Evolutionary conservation across 2,797 vertebrate genomes (phyloP), one percentile per base, ranked within the genome.

Genomic region (Danio tinwini): DNA sequence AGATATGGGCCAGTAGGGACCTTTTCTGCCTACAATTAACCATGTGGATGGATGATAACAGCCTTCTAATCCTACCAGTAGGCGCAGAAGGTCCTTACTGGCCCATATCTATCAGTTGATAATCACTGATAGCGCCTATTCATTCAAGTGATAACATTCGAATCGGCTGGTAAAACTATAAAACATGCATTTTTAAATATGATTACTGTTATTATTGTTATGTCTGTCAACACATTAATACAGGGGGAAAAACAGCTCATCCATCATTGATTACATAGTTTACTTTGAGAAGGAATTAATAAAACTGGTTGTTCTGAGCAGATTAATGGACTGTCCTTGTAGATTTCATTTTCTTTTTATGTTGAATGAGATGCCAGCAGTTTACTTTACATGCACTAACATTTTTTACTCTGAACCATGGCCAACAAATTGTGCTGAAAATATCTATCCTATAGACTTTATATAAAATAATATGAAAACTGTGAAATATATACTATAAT

Each of bases 281-380:
- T 4, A 64, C 42, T 64, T 64, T 44, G 16, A n/a, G 5, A 64
- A 64, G 40, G 40, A 44, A 19, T 44, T 11, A 44, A 64, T 64
- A 12, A 64, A 45, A 64, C 11, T 45, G n/a, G 11, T 42, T 45
- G 10, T 45, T 64, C 40, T 64, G 40, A 44, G 29, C 13, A 61
- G n/a, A 64, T 44, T 44, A 19, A 17, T 12, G 40, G 61, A 12
- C 61, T 64, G 1, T 7, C n/a, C n/a, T 12, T 63, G 17, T 4
- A 44, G 62, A 45, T 21, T 65, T 45, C 13, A 21, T 65, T 65
- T 65, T 65, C 1, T 13, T 65, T 65, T 21, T 65, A 65, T 21
- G 42, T 45, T 65, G 42, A 17, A 47, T 45, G 4, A 19, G 4
- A 21, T 65, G 17, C 12, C 63, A 14, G 44, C 1, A 21, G 17